Percentiles rank a stretch among this genome's conserved stretches.
These are phyloP conservation scores for Rhingia rostrata DNA, from an alignment of 2,888 invertebrate species.

Conservation along the genomic window DNA sequence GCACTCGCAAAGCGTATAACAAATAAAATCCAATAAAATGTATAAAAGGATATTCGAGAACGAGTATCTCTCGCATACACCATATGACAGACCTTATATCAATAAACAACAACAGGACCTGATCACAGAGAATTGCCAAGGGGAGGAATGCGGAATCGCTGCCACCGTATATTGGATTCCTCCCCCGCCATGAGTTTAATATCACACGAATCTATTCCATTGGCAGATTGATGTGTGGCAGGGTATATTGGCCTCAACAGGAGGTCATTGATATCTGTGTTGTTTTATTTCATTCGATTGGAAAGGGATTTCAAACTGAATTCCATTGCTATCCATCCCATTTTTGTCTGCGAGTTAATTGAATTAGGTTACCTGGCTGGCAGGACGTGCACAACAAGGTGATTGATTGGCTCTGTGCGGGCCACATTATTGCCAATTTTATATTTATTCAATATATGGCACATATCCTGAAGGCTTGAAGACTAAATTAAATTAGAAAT, in stretches of 20 bases:
- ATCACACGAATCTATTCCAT: conserved; percentile 42
- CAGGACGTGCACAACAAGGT: conserved; percentile 16
- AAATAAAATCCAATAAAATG: conserved; percentile 68
- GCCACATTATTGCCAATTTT: conserved; percentile 53
- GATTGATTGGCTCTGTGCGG: conserved; percentile 63
- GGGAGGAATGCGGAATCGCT: neutral
- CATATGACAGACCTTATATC: conserved; percentile 70
- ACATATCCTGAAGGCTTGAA: conserved; percentile 29
- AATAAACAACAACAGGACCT: conserved; percentile 61
- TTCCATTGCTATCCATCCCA: conserved; percentile 60
- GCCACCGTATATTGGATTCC: conserved; percentile 40
- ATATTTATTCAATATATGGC: conserved; percentile 37
- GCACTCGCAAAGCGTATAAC: conserved; percentile 20
- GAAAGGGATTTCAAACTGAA: conserved; percentile 40
- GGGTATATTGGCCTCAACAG: conserved; percentile 33
- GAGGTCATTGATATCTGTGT: conserved; percentile 39
- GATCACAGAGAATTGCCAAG: conserved; percentile 4
- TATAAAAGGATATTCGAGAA: conserved; percentile 50
- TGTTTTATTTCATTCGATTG: conserved; percentile 1
- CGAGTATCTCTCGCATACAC: conserved; percentile 11
- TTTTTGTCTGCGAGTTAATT: conserved; percentile 62
- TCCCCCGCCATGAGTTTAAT: neutral
- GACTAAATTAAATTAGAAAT: conserved; percentile 66
- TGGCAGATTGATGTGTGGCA: conserved; percentile 52
- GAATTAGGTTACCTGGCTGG: conserved; percentile 69